These are phyloP conservation scores for Pogoniulus pusillus DNA, from an alignment of 2,797 vertebrate genomes.

Conservation along the genomic window DNA sequence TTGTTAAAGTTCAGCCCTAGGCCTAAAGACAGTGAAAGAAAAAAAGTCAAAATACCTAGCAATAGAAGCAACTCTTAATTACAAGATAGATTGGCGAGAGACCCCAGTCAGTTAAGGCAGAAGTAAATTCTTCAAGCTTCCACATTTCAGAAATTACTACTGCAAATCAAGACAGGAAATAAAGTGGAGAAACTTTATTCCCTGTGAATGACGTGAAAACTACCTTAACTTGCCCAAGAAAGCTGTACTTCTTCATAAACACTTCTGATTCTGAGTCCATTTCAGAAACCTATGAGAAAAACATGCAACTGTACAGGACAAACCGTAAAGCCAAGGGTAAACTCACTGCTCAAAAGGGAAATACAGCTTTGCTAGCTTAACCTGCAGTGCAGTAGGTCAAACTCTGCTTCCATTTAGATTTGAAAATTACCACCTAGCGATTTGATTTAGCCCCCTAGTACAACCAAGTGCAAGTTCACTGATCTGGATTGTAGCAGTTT, in stretches of 20 bases:
- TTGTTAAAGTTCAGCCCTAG: not conserved
- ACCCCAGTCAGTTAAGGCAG: not conserved
- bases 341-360: not conserved
- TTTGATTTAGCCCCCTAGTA: not conserved
- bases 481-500: not conserved
- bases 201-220: not conserved
- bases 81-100: not conserved
- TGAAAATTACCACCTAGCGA: not conserved
- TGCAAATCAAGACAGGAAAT: not conserved
- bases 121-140: not conserved
- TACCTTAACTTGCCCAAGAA: not conserved
- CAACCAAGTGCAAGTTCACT: not conserved
- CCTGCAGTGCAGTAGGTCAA: not conserved
- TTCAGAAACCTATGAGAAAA: not conserved
- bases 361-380: not conserved
- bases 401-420: not conserved
- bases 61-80: not conserved
- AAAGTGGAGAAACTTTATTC: not conserved
- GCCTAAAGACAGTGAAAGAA: not conserved
- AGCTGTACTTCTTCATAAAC: not conserved
- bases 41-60: not conserved
- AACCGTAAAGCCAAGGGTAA: not conserved
- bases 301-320: not conserved
- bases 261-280: not conserved
- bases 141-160: not conserved